Evolutionary conservation across 2,113 vertebrate species (phyloP).

Genomic region (Cariama cristata): DNA sequence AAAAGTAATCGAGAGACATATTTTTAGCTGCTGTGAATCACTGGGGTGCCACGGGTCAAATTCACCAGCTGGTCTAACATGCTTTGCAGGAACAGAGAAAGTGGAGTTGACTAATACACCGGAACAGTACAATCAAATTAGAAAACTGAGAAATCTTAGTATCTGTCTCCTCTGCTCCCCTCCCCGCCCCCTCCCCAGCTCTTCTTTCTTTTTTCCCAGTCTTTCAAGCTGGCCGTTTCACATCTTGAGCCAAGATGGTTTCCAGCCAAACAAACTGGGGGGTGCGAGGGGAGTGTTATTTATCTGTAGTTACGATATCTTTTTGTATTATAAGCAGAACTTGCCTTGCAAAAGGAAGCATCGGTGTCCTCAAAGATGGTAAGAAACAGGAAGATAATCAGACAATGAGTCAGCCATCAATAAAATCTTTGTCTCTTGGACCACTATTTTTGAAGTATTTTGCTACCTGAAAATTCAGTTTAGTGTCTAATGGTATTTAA

Average conservation of each 20-base stretch:
- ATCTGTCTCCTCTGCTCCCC: neutral
- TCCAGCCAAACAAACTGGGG: neutral
- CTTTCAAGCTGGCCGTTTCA: neutral
- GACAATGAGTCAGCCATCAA: neutral
- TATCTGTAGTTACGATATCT: neutral
- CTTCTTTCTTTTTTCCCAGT: neutral
- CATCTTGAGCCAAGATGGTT: neutral
- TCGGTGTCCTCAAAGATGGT: neutral
- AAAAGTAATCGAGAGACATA: neutral
- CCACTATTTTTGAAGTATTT: neutral
- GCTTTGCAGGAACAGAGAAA: neutral
- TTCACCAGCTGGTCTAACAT: neutral
- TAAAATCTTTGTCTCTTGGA: neutral
- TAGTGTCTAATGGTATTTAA: neutral
- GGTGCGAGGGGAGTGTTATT: neutral
- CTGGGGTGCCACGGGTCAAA: neutral
- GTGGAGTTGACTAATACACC: neutral
- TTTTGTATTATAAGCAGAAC: neutral
- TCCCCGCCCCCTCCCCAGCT: neutral
- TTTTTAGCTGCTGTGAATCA: constrained; percentile 28
- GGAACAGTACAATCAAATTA: neutral
- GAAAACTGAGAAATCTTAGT: neutral
- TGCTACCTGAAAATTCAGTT: neutral
- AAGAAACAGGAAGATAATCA: neutral
- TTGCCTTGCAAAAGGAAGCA: neutral